Conservation (phyloP, 1,140 invertebrate species). For the Amphibalanus amphitrite region DNA sequence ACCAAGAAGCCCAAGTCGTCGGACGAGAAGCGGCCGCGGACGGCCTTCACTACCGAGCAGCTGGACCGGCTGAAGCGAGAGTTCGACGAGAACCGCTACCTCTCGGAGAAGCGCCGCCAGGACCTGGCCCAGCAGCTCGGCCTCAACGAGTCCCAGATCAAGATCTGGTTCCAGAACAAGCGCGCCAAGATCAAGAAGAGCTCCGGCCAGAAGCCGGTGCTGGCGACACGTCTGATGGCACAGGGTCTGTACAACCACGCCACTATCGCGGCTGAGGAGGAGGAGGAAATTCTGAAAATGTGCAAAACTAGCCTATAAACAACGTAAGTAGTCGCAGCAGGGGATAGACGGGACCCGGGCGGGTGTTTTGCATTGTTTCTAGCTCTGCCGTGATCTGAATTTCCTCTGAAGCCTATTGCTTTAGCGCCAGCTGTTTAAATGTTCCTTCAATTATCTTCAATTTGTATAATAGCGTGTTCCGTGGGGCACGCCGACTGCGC, state of each 20-base stretch:
- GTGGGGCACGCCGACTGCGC: too few species aligned
- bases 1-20: slow-evolving; percentile 36
- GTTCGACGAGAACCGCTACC: slow-evolving; percentile 28
- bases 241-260: slow-evolving; percentile 43
- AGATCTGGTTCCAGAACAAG: slow-evolving; percentile 51
- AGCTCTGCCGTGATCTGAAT: neutral
- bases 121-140: slow-evolving; percentile 36
- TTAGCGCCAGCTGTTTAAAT: too few species aligned
- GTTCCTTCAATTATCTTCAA: too few species aligned
- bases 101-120: slow-evolving; percentile 40
- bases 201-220: slow-evolving; percentile 29
- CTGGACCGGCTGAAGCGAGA: slow-evolving; percentile 25
- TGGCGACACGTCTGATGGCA: slow-evolving; percentile 40
- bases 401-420: neutral
- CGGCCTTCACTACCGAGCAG: slow-evolving; percentile 26
- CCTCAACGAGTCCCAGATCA: slow-evolving; percentile 44
- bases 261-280: slow-evolving; percentile 27
- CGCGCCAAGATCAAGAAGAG: slow-evolving; percentile 47
- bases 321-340: neutral
- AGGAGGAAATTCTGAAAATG: slow-evolving; percentile 16
- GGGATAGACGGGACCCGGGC: neutral
- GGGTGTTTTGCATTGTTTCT: neutral
- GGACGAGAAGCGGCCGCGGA: slow-evolving; percentile 26
- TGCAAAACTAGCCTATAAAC: neutral
- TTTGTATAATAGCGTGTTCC: too few species aligned